Percentiles rank a stretch among this genome's conserved stretches.
Evolutionary conservation across 2,797 vertebrate species (phyloP).

Genomic region (Lagodon rhomboides): DNA sequence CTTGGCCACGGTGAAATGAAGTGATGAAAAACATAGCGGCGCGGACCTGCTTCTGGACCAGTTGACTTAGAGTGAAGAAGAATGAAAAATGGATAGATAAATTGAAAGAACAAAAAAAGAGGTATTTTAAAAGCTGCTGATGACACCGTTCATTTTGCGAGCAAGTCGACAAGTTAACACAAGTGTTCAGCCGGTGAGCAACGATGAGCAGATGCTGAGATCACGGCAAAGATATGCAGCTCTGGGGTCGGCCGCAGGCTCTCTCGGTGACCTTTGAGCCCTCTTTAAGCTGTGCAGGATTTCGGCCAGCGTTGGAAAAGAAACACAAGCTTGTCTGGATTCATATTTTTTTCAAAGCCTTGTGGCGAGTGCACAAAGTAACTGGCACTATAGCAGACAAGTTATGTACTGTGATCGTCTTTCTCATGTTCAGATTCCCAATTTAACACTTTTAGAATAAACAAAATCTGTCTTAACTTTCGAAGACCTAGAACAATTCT

Average conservation of each 20-base stretch:
- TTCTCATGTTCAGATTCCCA: too few species aligned
- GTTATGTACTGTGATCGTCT: too few species aligned
- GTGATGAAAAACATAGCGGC: conserved; percentile 6
- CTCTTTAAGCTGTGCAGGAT: conserved; percentile 16
- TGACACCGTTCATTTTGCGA: not conserved
- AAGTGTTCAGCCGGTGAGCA: not conserved
- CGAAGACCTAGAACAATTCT: too few species aligned
- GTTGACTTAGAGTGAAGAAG: not conserved
- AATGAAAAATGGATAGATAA: not conserved
- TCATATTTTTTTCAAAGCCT: not conserved
- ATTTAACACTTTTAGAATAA: too few species aligned
- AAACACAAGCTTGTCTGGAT: not conserved
- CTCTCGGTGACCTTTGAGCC: conserved; percentile 52
- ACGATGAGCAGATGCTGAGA: conserved; percentile 23
- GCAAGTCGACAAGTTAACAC: conserved; percentile 29
- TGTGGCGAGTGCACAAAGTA: too few species aligned
- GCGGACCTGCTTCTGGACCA: not conserved
- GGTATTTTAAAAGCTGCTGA: not conserved
- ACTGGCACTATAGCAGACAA: too few species aligned
- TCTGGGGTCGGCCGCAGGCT: conserved; percentile 9
- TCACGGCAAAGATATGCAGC: conserved; percentile 48
- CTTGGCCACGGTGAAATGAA: conserved; percentile 3
- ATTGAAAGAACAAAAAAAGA: not conserved
- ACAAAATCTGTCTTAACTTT: too few species aligned
- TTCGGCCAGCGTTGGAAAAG: not conserved